These are phyloP conservation scores for Toxostoma redivivum DNA, from an alignment of 2,113 vertebrate genomes.

Conservation along the genomic window DNA sequence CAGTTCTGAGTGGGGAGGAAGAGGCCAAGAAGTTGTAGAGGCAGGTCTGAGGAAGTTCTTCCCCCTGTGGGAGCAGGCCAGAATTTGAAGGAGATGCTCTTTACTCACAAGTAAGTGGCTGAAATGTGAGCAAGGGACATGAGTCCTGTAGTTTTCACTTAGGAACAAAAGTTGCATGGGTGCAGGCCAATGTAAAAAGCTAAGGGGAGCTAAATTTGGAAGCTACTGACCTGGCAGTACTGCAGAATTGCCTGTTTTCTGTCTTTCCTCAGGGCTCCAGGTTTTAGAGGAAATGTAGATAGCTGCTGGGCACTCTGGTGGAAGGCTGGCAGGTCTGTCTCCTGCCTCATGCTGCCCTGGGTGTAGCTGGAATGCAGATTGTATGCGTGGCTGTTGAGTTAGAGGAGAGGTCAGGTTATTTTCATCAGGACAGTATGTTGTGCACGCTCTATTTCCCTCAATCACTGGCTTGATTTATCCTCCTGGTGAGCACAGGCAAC, in stretches of 20 bases:
- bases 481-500: background rate
- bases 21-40: background rate
- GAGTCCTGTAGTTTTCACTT: background rate
- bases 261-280: background rate
- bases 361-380: background rate
- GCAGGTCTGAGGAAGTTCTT: background rate
- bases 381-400: background rate
- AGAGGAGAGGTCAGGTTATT: background rate
- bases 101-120: background rate
- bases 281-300: background rate
- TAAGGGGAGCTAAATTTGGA: background rate
- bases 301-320: background rate
- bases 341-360: background rate
- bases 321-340: background rate
- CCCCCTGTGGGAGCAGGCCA: background rate
- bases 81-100: background rate
- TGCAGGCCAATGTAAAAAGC: background rate
- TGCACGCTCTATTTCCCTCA: rapidly evolving
- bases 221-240: background rate
- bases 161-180: background rate
- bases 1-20: background rate
- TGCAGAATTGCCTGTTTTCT: background rate
- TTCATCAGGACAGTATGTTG: background rate
- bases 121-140: background rate
- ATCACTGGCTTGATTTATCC: background rate